These are phyloP conservation scores for Pilophorus perplexus DNA, from an alignment of 2,888 invertebrate genomes.

Conservation along the genomic window DNA sequence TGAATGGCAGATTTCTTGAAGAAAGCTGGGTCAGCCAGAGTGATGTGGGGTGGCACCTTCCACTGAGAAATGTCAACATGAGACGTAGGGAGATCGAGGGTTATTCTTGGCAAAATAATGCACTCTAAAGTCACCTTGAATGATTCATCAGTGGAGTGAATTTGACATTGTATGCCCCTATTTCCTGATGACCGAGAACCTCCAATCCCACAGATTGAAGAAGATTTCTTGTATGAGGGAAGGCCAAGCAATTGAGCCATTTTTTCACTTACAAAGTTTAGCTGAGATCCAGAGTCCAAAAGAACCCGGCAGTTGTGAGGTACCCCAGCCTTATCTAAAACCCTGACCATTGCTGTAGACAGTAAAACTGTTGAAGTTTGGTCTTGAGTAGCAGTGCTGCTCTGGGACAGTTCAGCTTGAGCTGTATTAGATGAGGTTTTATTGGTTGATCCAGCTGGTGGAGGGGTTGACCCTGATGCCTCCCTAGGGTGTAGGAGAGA, in stretches of 20 bases:
- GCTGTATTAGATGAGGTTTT: neutral
- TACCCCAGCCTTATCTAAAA: neutral
- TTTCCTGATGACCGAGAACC: no score
- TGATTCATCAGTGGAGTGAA: neutral
- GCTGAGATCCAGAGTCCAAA: no score
- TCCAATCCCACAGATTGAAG: neutral
- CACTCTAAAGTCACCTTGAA: neutral
- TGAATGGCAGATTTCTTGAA: neutral
- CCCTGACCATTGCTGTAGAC: neutral
- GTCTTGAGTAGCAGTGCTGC: no score
- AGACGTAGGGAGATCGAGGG: conserved; percentile 5
- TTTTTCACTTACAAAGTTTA: no score
- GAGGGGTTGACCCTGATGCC: neutral
- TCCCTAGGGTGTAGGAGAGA: neutral
- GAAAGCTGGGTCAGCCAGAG: conserved; percentile 4
- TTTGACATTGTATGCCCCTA: neutral
- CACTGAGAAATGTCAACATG: neutral
- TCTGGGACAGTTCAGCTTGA: no score
- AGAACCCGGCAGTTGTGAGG: no score
- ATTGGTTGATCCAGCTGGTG: neutral
- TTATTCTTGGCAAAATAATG: conserved; percentile 30
- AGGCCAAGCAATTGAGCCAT: conserved; percentile 13
- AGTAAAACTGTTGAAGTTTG: no score
- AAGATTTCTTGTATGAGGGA: neutral
- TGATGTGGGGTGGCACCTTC: conserved; percentile 6